A percentile compares a stretch with the other conserved stretches of the same genome.
These are phyloP conservation scores for Ctenopoma multispine DNA, from an alignment of 2,797 vertebrate species.

Conservation along the genomic window DNA sequence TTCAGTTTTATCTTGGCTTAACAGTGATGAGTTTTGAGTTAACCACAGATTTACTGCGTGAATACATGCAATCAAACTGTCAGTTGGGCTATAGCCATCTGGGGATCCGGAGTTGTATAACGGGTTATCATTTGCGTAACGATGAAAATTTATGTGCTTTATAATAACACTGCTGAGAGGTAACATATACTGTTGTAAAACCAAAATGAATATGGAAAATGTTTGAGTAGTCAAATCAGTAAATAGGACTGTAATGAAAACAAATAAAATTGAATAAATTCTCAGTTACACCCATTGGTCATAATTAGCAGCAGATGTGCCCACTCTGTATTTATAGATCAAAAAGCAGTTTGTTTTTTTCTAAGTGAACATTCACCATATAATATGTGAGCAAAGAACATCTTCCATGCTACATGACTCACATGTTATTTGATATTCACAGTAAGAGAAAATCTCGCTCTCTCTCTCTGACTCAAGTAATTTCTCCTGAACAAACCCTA, in stretches of 20 bases:
- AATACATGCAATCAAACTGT: background rate
- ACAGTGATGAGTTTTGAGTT: background rate
- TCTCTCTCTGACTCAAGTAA: conserved; percentile 7
- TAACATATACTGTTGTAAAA: background rate
- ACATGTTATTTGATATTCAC: conserved; percentile 17
- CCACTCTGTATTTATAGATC: conserved; percentile 1
- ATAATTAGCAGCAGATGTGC: conserved; percentile 1
- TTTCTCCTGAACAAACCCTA: conserved; percentile 20
- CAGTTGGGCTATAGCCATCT: background rate
- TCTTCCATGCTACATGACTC: conserved; percentile 31
- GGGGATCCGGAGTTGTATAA: background rate
- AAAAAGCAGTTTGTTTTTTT: conserved; percentile 12
- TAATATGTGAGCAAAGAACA: conserved; percentile 6
- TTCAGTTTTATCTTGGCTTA: background rate
- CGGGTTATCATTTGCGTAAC: background rate
- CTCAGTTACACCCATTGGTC: background rate
- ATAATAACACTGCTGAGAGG: background rate
- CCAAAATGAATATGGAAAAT: too few relatives aligned
- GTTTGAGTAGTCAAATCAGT: conserved; percentile 1
- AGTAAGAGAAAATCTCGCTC: conserved; percentile 9
- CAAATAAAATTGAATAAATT: conserved; percentile 7
- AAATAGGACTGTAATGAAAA: conserved; percentile 1
- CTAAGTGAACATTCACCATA: conserved; percentile 13
- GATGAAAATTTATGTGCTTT: background rate
- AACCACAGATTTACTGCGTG: background rate